Percentiles rank a stretch among this genome's conserved stretches.
Evolutionary conservation across 2,797 vertebrate genomes (phyloP).

Genomic region (Octomys mimax): DNA sequence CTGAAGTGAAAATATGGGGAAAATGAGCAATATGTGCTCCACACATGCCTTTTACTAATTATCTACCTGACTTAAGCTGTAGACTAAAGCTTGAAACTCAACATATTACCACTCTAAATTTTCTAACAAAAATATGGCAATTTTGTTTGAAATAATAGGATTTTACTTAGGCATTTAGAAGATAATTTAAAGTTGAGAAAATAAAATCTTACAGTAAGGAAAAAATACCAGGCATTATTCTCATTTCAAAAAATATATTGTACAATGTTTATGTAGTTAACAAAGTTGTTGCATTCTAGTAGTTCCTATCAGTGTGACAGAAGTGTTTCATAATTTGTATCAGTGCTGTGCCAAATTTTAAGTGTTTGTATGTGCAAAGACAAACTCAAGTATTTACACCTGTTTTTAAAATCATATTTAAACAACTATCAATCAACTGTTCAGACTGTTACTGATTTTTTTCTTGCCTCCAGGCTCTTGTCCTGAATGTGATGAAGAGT

Average conservation of each 20-base stretch:
- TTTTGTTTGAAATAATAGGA: neutral
- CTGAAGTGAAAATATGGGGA: neutral
- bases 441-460: neutral
- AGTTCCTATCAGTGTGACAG: neutral
- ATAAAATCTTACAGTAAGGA: neutral
- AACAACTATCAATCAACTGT: neutral
- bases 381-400: neutral
- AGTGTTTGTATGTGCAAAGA: neutral
- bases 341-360: neutral
- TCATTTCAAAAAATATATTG: neutral
- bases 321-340: neutral
- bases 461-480: neutral
- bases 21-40: neutral
- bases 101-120: neutral
- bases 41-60: neutral
- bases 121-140: neutral
- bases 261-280: neutral
- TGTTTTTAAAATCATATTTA: no score
- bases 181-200: neutral
- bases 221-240: fast-evolving
- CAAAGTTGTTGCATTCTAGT: constrained; percentile 1
- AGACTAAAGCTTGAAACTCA: neutral
- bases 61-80: neutral
- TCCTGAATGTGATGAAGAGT: no score
- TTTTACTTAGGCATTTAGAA: neutral